These are phyloP conservation scores for Coracopsis vasa DNA, from an alignment of 2,113 vertebrate species.

Conservation along the genomic window DNA sequence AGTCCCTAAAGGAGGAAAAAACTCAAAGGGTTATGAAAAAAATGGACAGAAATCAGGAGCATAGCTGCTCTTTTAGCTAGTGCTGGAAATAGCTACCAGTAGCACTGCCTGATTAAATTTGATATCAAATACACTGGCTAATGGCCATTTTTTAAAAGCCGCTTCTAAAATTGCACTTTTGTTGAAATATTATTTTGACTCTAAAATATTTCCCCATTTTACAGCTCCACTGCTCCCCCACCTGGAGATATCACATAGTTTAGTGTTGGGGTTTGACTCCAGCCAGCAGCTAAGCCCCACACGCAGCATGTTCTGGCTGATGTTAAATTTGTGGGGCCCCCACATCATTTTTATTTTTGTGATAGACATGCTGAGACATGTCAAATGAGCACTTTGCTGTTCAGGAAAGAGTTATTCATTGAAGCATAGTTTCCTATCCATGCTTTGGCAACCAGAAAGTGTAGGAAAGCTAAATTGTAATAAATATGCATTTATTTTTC, in stretches of 20 bases:
- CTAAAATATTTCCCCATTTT: accelerated
- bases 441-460: neutral
- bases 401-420: neutral
- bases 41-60: neutral
- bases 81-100: neutral
- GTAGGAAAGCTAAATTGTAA: neutral
- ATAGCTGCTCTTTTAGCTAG: neutral
- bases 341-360: neutral
- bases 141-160: neutral
- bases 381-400: neutral
- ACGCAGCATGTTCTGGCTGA: neutral
- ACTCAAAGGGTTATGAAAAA: neutral
- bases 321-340: neutral
- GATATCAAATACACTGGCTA: neutral
- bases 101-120: neutral
- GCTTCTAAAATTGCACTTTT: neutral
- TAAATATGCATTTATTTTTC: neutral
- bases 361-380: neutral
- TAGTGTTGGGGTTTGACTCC: accelerated
- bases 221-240: neutral
- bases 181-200: neutral
- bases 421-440: neutral
- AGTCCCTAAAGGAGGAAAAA: neutral
- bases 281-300: accelerated
- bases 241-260: neutral